Evolutionary conservation across 92 coral and sea anemone genomes (phyloP), one percentile per base, ranked within the genome.

Genomic region (Isaurus tuberculatus): DNA sequence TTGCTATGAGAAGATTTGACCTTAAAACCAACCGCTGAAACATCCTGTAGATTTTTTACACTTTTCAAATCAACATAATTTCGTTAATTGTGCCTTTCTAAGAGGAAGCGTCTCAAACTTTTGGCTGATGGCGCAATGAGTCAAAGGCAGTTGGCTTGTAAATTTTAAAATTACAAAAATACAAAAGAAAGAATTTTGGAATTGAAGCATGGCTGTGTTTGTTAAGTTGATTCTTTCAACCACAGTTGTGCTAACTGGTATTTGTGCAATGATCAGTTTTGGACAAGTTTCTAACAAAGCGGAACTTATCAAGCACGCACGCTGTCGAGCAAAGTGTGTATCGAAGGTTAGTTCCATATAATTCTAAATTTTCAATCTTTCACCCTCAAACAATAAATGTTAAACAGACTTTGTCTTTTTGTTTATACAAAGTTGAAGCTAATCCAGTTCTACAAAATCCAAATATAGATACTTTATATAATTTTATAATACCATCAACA

Each of bases 311-410:
- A 71, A 40, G 23, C 32, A 10, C 3, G 78, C 78, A 42, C 49
- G 78, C 20, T 71, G 78, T 36, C 53, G 60, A 2, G 78, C 78
- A 7, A 37, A 71, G 4, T 71, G 78, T 28, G 32, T 71, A 71
- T 40, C 78, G 42, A 71, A 71, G 78, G 78, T 71, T 20, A 30
- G 33, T 13, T 42, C 9, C 6, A 19, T n/a, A 14, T 13, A 7
- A 2, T 67, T 68, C 43, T 32, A 25, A 30, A 7, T 40, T 7
- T 40, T 40, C 46, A 1, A 40, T 40, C 46, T 40, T 40, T 40
- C 0, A 40, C 4, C 46, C 4, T 40, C 5, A 40, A 4, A 13
- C 11, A 40, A 40, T 13, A 40, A 40, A 13, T 40, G 46, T 0
- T 40, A 40, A 13, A 40, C 46, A 40, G 46, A 6, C 46, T 40